Base-by-base conservation (phyloP, 2,797 vertebrate genomes). In the Mormyrops boulengeri region DNA sequence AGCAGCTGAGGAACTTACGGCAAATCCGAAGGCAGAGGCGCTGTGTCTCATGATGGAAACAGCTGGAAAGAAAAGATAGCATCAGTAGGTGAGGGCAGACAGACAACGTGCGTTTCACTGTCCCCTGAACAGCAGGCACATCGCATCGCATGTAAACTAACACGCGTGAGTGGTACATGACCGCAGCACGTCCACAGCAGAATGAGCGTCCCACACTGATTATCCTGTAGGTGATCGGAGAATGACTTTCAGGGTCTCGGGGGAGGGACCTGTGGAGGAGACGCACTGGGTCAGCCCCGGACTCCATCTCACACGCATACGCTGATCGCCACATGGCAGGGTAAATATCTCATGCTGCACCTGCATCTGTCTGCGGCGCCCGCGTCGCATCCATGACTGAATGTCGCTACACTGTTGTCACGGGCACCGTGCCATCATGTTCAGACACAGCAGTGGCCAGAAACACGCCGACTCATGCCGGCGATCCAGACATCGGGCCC, bases 1-100 rank as follows among this genome's bases (percentile, higher is more conserved):
- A 89, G 84, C 17, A 11, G 47, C n/a, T 90, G 90, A 38, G 30
- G 57, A 94, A 99, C 98, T 99, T 97, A 99, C 98, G 88, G 98
- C 98, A 94, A 99, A 99, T 95, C 98, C 98, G 93, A 99, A 99
- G 2, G 98, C 97, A 89, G 98, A 99, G 62, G 98, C 98, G 88
- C 98, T 99, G 96, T 98, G 97, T 91, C 98, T 97, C 98, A 98
- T 99, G 92, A 98, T 93, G 91, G 98, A 99, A 93, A 99, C 98
- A 92, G 98, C 98, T 99, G 94, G 90, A 93, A 95, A 93, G 77
- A 55, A 87, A 91, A 95, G 92, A 96, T 91, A 95, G 90, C 93
- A 91, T 62, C 55, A 88, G 44, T 85, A 0, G 0, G 19, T 44
- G 44, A 50, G 7, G 11, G 47, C 19, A 50, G 9, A 50, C 8